A percentile compares a stretch with the other conserved stretches of the same genome.
phyloP scores from a whole-genome alignment of 2,888 invertebrate species.

The Protula sp. region DNA sequence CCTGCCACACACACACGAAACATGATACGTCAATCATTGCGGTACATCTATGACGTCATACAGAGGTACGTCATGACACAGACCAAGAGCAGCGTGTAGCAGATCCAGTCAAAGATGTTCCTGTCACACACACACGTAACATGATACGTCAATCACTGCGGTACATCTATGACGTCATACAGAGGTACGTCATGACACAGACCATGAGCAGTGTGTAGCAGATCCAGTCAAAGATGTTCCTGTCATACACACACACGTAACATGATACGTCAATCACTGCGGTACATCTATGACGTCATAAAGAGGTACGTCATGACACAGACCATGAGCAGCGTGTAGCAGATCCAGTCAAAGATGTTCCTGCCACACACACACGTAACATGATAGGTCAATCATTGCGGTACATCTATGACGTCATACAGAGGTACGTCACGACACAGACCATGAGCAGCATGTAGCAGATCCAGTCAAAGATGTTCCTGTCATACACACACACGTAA shows the following conservation, averaged over 20 bases:
- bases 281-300: neutral
- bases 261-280: neutral
- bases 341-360: slow-evolving; percentile 52
- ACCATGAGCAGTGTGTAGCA: slow-evolving; percentile 39
- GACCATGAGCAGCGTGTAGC: slow-evolving; percentile 37
- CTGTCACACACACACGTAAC: slow-evolving; percentile 21
- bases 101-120: slow-evolving; percentile 52
- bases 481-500: slow-evolving; percentile 15
- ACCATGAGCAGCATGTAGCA: slow-evolving; percentile 39
- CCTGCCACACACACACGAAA: slow-evolving; percentile 26
- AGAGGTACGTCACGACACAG: slow-evolving; percentile 38
- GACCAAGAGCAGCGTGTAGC: slow-evolving; percentile 37
- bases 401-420: neutral
- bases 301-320: slow-evolving; percentile 38
- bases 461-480: slow-evolving; percentile 52
- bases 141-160: neutral
- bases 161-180: neutral
- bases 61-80: slow-evolving; percentile 38
- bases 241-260: slow-evolving; percentile 14
- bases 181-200: slow-evolving; percentile 38
- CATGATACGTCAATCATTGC: neutral
- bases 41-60: neutral
- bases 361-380: slow-evolving; percentile 21
- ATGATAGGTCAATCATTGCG: neutral
- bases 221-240: slow-evolving; percentile 52